Base-by-base conservation (phyloP, 2,113 vertebrate genomes). In the Vicugna pacos region DNA sequence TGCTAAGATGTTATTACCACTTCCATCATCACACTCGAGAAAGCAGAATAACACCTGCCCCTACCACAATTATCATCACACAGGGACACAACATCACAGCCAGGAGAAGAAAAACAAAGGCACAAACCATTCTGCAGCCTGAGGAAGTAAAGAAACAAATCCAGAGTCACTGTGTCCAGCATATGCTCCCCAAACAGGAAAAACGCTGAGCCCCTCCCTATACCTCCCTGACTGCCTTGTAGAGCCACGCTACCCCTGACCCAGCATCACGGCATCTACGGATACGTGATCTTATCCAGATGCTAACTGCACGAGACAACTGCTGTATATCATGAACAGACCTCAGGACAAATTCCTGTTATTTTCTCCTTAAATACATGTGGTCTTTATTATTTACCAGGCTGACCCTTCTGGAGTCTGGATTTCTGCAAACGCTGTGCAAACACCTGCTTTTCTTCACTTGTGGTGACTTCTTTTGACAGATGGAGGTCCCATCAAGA, bases 271-370 rank as follows among this genome's bases (percentile, higher is more conserved):
- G 13, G 3, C 8, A 17, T 7, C 69, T 32, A 58, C 22, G 9
- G n/a, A 28, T 6, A 14, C 0, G 0, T 5, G 88, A 65, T 1
- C 46, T 48, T 1, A 20, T 2, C 0, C 15, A 15, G 1, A 13
- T 8, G 14, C 19, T 20, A 13, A 50, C 0, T 22, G 67, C 48
- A 6, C 0, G 26, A 16, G 35, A 30, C 58, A 12, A 4, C 2
- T 3, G 46, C 80, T 42, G 12, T 22, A 16, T 46, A 42, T 20
- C 17, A 20, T 0, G 28, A 80, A 54, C 3, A 50, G 67, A 69
- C 77, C 77, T 28, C 24, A 28, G 64, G 4, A 30, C 6, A 4
- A 17, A 32, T 16, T 60, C 73, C 79, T 72, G 62, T 16, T 24
- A 3, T 56, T 60, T 46, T 60, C 65, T 65, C 48, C 16, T 60